A percentile compares a stretch with the other conserved stretches of the same genome.
Evolutionary conservation across 2,113 vertebrate genomes (phyloP).

Genomic region (Trichechus manatus): DNA sequence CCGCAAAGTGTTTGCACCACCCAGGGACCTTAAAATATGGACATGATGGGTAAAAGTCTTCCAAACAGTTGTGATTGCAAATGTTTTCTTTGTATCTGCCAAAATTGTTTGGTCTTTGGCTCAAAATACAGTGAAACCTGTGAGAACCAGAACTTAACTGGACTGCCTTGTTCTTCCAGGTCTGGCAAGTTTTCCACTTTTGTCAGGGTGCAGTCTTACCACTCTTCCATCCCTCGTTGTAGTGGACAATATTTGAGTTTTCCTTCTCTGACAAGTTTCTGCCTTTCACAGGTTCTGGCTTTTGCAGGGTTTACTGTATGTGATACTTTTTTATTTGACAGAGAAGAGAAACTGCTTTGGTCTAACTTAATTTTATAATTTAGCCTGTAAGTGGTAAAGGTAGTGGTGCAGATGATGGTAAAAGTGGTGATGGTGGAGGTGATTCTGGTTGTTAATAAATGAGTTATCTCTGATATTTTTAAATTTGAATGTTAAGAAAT

Average conservation of each 20-base stretch:
- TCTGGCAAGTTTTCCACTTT: background rate
- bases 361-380: background rate
- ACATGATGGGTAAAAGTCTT: background rate
- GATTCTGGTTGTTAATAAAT: background rate
- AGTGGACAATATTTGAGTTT: background rate
- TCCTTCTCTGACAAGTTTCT: background rate
- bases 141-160: background rate
- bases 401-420: background rate
- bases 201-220: background rate
- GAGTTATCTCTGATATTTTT: background rate
- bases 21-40: background rate
- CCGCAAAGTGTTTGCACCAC: background rate
- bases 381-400: background rate
- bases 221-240: background rate
- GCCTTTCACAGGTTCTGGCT: background rate
- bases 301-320: background rate
- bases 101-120: constrained; percentile 9
- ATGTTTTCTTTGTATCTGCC: background rate
- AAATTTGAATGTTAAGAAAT: background rate
- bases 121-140: background rate
- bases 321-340: background rate
- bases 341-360: constrained; percentile 12
- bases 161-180: background rate
- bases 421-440: background rate
- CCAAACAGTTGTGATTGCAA: background rate